These are phyloP conservation scores for Acanthiza pusilla DNA, from an alignment of 2,797 vertebrate genomes.

Conservation along the genomic window DNA sequence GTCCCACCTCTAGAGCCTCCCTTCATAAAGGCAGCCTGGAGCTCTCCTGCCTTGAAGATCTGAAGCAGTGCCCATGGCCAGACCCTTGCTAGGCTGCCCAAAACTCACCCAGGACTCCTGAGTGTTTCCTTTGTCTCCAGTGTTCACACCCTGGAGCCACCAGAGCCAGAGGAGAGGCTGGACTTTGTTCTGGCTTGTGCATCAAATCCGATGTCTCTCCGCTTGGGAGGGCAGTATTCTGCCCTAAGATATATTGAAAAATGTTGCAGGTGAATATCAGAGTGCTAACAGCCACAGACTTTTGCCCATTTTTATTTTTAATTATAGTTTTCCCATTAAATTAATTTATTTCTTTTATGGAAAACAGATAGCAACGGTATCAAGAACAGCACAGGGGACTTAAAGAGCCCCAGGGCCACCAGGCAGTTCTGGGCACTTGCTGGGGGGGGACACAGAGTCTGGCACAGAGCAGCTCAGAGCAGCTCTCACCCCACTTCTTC, in stretches of 20 bases:
- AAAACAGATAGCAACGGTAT: not conserved
- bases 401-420: not conserved
- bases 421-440: too few relatives aligned
- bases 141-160: not conserved
- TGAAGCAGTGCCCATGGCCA: not conserved
- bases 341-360: not conserved
- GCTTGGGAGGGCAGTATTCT: not conserved
- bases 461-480: not conserved
- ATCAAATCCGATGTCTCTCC: not conserved
- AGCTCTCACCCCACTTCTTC: not conserved
- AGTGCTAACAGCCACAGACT: not conserved
- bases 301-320: not conserved
- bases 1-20: not conserved
- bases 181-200: not conserved
- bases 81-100: not conserved
- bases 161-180: not conserved
- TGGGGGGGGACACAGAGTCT: not conserved
- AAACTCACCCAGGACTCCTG: not conserved
- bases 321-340: not conserved
- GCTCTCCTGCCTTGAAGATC: not conserved
- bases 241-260: not conserved
- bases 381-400: not conserved
- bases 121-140: not conserved
- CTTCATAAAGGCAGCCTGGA: not conserved
- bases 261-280: not conserved